phyloP scores from a whole-genome alignment of 2,797 vertebrate genomes.

The Anisognathus igniventris region DNA sequence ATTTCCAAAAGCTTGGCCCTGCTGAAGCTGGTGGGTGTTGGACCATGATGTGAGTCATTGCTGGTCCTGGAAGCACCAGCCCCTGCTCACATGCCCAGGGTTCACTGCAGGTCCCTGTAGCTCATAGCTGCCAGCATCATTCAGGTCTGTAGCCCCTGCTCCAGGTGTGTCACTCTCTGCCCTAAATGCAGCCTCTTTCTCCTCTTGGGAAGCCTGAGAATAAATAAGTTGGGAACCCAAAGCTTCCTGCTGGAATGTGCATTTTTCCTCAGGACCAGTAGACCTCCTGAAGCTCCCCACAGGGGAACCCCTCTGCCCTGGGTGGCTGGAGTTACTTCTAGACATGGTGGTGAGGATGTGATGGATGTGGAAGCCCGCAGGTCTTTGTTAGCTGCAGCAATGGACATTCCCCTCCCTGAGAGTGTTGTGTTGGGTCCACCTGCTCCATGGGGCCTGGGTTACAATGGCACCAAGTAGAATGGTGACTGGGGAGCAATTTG shows the following conservation, averaged over 20 bases:
- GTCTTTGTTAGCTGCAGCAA: neutral
- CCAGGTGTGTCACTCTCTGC: neutral
- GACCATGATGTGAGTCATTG: neutral
- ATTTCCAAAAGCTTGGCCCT: neutral
- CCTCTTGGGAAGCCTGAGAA: neutral
- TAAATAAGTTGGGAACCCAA: neutral
- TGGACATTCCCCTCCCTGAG: neutral
- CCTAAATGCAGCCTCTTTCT: neutral
- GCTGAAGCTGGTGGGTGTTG: neutral
- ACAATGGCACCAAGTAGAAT: neutral
- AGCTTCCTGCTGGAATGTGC: neutral
- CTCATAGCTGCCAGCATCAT: neutral
- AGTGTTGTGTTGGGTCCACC: fast-evolving
- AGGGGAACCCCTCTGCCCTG: neutral
- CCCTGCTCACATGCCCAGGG: neutral
- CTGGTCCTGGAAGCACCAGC: neutral
- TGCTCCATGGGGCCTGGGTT: neutral
- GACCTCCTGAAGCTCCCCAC: neutral
- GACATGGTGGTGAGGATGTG: neutral
- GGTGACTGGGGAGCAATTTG: neutral
- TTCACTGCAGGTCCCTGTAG: neutral
- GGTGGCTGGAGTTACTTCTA: neutral
- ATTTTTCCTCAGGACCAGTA: neutral
- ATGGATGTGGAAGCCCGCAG: neutral
- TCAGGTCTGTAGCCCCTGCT: neutral